Percentiles rank a stretch among this genome's conserved stretches.
These are phyloP conservation scores for Odontamblyopus lacepedii DNA, from an alignment of 2,797 vertebrate genomes.

Conservation along the genomic window DNA sequence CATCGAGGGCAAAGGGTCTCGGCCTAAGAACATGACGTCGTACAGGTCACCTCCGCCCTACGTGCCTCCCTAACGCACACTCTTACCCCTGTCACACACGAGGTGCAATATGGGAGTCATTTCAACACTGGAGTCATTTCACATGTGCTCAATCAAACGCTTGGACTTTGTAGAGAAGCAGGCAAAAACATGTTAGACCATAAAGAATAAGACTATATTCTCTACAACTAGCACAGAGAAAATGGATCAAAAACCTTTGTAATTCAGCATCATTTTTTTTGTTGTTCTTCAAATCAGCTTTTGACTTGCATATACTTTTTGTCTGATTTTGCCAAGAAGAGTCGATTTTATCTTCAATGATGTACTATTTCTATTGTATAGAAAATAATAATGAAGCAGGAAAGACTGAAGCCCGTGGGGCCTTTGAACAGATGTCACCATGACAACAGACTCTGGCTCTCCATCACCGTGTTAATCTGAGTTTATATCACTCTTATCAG, in stretches of 20 bases:
- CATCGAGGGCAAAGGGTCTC: constrained; percentile 97
- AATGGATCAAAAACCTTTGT: constrained; percentile 56
- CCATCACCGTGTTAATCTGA: constrained; percentile 70
- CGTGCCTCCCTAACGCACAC: constrained; percentile 91
- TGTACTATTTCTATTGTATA: constrained; percentile 83
- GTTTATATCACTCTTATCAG: constrained; percentile 73
- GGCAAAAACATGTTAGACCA: constrained; percentile 67
- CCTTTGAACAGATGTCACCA: constrained; percentile 74
- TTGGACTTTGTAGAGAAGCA: constrained; percentile 73
- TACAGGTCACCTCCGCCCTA: constrained; percentile 98
- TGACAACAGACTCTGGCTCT: constrained; percentile 78
- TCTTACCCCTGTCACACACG: constrained; percentile 65
- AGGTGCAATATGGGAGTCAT: constrained; percentile 61
- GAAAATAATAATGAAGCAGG: constrained; percentile 77
- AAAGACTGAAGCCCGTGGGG: constrained; percentile 70
- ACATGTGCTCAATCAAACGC: constrained; percentile 64
- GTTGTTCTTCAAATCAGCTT: constrained; percentile 67
- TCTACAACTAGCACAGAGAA: constrained; percentile 63
- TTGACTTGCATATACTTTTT: constrained; percentile 65
- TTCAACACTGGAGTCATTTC: constrained; percentile 68
- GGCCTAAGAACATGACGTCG: constrained; percentile 98
- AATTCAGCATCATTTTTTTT: constrained; percentile 44
- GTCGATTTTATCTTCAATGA: constrained; percentile 75
- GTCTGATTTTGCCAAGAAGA: constrained; percentile 72
- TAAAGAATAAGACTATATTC: constrained; percentile 60